These are phyloP conservation scores for Oncopodura yosiiana DNA, from an alignment of 1,140 invertebrate genomes.

Conservation along the genomic window DNA sequence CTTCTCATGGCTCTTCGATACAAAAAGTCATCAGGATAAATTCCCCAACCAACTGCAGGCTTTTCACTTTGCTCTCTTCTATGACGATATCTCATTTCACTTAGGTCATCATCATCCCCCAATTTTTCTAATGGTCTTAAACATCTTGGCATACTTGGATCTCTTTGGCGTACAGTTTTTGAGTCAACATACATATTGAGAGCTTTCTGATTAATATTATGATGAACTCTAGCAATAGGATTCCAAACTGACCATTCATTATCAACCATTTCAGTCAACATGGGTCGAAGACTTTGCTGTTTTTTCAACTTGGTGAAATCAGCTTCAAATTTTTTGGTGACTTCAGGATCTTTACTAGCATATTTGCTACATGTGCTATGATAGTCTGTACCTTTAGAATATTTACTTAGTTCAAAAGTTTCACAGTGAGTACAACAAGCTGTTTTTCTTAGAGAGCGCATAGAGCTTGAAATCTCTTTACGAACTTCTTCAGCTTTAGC, in stretches of 20 bases:
- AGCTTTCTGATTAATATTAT: slow-evolving; percentile 23
- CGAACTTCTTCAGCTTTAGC: slow-evolving; percentile 8
- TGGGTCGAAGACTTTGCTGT: not conserved
- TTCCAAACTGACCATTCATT: slow-evolving; percentile 20
- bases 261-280: slow-evolving; percentile 13
- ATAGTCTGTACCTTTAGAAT: not conserved
- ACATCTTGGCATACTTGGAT: too few relatives aligned
- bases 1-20: too few relatives aligned
- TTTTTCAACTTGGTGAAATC: slow-evolving; percentile 13
- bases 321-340: slow-evolving; percentile 11
- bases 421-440: slow-evolving; percentile 2
- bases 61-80: too few relatives aligned
- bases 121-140: too few relatives aligned
- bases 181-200: slow-evolving; percentile 13
- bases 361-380: not conserved
- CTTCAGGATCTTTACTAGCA: not conserved
- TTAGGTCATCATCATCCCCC: too few relatives aligned
- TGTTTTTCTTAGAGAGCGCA: not conserved
- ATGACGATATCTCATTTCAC: too few relatives aligned
- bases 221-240: slow-evolving; percentile 15
- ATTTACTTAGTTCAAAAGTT: not conserved
- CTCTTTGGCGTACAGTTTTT: slow-evolving; percentile 1
- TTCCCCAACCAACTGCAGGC: too few relatives aligned
- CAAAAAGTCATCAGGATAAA: too few relatives aligned
- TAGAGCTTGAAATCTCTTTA: not conserved